Evolutionary conservation across 2,888 invertebrate species (phyloP), one percentile per base, ranked within the genome.

Genomic region (Volucella bombylans): DNA sequence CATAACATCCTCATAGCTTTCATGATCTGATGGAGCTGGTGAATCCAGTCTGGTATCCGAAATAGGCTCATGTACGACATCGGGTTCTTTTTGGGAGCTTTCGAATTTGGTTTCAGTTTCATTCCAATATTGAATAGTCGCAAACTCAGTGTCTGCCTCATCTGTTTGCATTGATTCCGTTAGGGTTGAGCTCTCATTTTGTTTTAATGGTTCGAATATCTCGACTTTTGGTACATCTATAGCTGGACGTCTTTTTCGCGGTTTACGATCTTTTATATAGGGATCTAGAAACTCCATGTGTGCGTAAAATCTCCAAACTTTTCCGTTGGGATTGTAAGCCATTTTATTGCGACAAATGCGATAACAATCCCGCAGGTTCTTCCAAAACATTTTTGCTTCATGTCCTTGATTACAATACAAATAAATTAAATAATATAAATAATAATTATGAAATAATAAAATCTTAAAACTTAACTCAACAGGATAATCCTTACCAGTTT

Each of bases 81-180:
- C 31, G 1, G 47, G 41, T 41, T 8, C 23, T 6, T 1, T n/a
- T 41, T 61, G 39, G 4, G n/a, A 10, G 10, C 18, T 38, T 1
- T 15, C 45, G 8, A 11, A 0, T 38, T 15, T 61, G 1, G 15
- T n/a, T 2, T 68, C 45, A 2, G 39, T 12, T 1, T 82, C 82
- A 38, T 67, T 67, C 82, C 82, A 82, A 12, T 61, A 82, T 45
- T 67, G 77, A 2, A 82, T 61, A 4, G 82, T 82, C 10, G 82
- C 41, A 12, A 77, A 81, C 11, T 71, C 81, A 1, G 45, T n/a
- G 31, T 45, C 49, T 1, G 1, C 12, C 10, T 64, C 65, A 23
- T 23, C 47, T 1, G 52, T 43, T 9, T 62, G 45, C 14, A 52
- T 3, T 9, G 61, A 45, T 8, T 31, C 31, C 6, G 6, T 6